Percentiles rank a stretch among this genome's conserved stretches.
These are phyloP conservation scores for Adrianichthys oophorus DNA, from an alignment of 2,797 vertebrate species.

Conservation along the genomic window DNA sequence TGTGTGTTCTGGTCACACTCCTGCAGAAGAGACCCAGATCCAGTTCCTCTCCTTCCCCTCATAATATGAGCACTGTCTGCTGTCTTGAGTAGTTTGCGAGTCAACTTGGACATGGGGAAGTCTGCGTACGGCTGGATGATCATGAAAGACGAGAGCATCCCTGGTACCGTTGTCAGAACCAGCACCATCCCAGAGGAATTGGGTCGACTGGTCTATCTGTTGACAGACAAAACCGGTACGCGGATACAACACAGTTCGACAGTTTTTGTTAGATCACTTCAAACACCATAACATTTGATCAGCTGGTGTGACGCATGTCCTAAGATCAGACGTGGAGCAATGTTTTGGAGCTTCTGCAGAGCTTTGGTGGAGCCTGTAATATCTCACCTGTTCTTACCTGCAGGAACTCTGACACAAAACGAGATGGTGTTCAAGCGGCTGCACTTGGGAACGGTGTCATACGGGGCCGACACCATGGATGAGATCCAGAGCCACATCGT, in stretches of 20 bases:
- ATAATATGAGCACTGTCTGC: too few relatives aligned
- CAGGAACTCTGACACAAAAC: slow-evolving; percentile 96
- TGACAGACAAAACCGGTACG: slow-evolving; percentile 96
- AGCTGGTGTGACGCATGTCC: too few relatives aligned
- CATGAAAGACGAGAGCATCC: slow-evolving; percentile 93
- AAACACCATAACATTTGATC: too few relatives aligned
- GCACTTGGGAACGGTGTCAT: slow-evolving; percentile 85
- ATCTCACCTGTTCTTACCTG: slow-evolving; percentile 17
- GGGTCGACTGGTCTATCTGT: slow-evolving; percentile 91
- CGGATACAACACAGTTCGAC: too few relatives aligned
- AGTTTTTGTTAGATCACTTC: too few relatives aligned
- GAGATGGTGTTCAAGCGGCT: slow-evolving; percentile 96
- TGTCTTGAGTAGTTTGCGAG: slow-evolving; percentile 82
- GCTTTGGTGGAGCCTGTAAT: not conserved
- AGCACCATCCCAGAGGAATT: slow-evolving; percentile 98
- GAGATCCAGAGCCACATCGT: slow-evolving; percentile 93
- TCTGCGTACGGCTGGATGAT: slow-evolving; percentile 98
- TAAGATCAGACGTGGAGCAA: too few relatives aligned
- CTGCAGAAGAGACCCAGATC: too few relatives aligned
- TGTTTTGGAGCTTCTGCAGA: not conserved
- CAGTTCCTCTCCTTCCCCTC: too few relatives aligned
- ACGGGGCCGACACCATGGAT: slow-evolving; percentile 95
- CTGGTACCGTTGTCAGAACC: slow-evolving; percentile 94
- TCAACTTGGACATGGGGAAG: slow-evolving; percentile 99
- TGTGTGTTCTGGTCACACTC: too few relatives aligned